Conservation (phyloP, 2,797 vertebrate genomes). For the Sebastes alutus region DNA sequence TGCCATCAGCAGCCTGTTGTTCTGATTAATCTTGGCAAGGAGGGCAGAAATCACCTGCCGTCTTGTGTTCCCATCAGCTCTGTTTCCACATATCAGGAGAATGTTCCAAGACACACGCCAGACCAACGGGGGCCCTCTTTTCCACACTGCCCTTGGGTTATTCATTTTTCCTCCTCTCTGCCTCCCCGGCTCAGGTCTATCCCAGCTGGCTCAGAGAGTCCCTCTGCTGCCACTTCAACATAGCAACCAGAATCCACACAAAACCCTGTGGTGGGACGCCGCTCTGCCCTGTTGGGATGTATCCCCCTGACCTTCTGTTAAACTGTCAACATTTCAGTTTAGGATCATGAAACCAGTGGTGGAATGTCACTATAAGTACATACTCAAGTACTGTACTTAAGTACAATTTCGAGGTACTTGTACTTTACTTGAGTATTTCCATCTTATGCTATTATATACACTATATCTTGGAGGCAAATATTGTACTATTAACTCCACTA, state of each 20-base stretch:
- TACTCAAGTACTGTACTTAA: neutral
- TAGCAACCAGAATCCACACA: neutral
- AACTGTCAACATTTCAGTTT: conserved; percentile 1
- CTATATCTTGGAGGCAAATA: neutral
- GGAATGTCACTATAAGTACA: neutral
- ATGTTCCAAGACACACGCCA: conserved; percentile 77
- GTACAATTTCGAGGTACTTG: neutral
- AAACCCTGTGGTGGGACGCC: neutral
- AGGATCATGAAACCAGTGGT: neutral
- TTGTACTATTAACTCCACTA: neutral
- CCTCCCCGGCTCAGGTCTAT: conserved; percentile 19
- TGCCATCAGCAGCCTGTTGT: conserved; percentile 57
- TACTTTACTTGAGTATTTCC: neutral
- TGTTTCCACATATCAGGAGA: conserved; percentile 74
- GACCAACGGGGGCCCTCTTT: conserved; percentile 70
- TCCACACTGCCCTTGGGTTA: conserved; percentile 65
- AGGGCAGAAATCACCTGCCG: conserved; percentile 75
- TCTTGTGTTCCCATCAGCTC: conserved; percentile 72
- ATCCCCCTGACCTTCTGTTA: neutral
- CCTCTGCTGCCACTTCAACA: conserved; percentile 11
- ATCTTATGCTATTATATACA: neutral
- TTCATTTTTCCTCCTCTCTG: conserved; percentile 37
- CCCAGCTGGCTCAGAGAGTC: conserved; percentile 34
- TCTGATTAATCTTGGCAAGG: conserved; percentile 72
- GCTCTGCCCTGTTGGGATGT: neutral